These are phyloP conservation scores for Protosalanx chinensis DNA, from an alignment of 2,797 vertebrate genomes.

Conservation along the genomic window DNA sequence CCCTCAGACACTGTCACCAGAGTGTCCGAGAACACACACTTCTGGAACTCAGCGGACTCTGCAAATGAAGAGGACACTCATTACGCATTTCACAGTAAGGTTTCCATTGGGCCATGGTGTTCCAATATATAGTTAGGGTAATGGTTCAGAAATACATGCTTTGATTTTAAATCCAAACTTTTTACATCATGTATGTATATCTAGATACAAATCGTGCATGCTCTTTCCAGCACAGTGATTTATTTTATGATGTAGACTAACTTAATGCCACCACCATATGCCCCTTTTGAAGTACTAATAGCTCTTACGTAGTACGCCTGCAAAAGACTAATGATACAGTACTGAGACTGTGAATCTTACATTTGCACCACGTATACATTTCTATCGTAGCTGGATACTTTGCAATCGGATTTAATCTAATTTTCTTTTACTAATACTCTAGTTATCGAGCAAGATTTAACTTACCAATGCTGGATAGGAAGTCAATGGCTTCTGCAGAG, in stretches of 20 bases:
- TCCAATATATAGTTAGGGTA: not conserved
- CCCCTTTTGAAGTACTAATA: too few species aligned
- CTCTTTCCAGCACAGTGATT: too few species aligned
- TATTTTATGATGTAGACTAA: too few species aligned
- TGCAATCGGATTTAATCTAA: not conserved
- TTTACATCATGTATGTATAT: too few species aligned
- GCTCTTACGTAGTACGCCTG: too few species aligned
- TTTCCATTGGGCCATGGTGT: not conserved
- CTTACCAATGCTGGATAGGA: conserved; percentile 67
- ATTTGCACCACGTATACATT: too few species aligned
- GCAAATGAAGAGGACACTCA: conserved; percentile 4
- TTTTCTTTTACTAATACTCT: not conserved
- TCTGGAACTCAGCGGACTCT: conserved; percentile 75
- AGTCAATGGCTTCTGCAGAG: conserved; percentile 59
- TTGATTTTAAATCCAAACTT: too few species aligned
- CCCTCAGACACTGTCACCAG: conserved; percentile 72
- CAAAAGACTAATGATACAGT: too few species aligned
- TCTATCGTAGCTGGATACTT: too few species aligned
- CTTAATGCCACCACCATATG: not conserved
- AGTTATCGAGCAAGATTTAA: conserved; percentile 21
- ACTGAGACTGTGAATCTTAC: too few species aligned
- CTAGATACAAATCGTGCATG: too few species aligned
- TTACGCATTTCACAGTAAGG: not conserved
- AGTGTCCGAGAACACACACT: conserved; percentile 79
- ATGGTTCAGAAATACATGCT: too few species aligned